These are phyloP conservation scores for Spheniscus humboldti DNA, from an alignment of 2,797 vertebrate genomes.

Conservation along the genomic window DNA sequence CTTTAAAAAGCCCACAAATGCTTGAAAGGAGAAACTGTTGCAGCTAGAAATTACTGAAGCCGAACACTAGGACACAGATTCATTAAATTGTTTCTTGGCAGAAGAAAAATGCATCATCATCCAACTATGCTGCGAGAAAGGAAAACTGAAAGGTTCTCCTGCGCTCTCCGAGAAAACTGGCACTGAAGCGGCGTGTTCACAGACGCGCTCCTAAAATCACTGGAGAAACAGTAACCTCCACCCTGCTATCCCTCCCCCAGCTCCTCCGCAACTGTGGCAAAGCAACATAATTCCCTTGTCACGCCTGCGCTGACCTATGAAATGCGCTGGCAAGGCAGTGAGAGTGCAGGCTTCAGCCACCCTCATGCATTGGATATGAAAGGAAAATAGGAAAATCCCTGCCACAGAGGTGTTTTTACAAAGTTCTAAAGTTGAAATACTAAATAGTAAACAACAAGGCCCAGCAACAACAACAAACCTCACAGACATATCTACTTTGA, in stretches of 20 bases:
- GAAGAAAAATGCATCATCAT: neutral
- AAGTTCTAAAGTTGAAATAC: rapidly evolving
- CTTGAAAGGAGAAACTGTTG: neutral
- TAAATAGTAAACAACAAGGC: neutral
- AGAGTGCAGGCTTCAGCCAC: neutral
- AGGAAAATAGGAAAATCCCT: rapidly evolving
- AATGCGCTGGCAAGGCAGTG: neutral
- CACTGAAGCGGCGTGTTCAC: neutral
- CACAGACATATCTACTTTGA: neutral
- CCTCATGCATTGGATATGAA: rapidly evolving
- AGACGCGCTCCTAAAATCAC: neutral
- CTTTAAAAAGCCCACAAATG: neutral
- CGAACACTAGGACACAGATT: neutral
- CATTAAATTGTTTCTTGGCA: neutral
- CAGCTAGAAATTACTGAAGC: neutral
- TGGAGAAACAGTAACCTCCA: constrained; percentile 2
- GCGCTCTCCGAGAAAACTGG: neutral
- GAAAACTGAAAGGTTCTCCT: neutral
- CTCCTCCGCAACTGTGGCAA: neutral
- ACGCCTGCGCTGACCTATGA: neutral
- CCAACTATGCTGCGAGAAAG: neutral
- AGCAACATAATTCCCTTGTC: neutral
- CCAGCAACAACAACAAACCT: neutral
- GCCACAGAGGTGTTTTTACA: rapidly evolving
- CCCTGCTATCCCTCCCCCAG: neutral